Evolutionary conservation across 2,113 vertebrate genomes (phyloP).

Genomic region (Salvator merianae): DNA sequence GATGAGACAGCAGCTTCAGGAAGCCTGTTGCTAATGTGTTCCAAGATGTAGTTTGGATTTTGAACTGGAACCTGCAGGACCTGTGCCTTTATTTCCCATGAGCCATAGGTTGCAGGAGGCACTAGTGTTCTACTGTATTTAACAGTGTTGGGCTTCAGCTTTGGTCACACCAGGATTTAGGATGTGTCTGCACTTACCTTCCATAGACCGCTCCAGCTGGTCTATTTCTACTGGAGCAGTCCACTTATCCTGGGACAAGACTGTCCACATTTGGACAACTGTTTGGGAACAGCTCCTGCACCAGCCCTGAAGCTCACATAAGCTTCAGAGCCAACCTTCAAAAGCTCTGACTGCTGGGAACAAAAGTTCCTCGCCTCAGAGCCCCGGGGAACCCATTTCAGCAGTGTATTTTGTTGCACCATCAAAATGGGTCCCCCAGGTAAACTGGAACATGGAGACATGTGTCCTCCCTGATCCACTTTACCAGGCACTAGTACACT

Average conservation of each 20-base stretch:
- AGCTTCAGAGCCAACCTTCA: not conserved
- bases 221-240: too few relatives aligned
- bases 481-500: too few relatives aligned
- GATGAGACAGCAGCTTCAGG: not conserved
- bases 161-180: not conserved
- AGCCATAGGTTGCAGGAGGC: not conserved
- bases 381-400: too few relatives aligned
- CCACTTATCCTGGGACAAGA: too few relatives aligned
- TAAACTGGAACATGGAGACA: not conserved
- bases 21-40: not conserved
- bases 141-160: not conserved
- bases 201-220: too few relatives aligned
- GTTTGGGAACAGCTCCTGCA: not conserved
- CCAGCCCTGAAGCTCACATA: not conserved
- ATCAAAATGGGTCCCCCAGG: not conserved
- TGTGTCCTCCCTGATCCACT: not conserved
- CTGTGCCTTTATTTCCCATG: not conserved
- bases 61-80: not conserved
- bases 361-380: too few relatives aligned
- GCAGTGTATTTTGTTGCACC: too few relatives aligned
- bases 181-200: too few relatives aligned
- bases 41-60: not conserved
- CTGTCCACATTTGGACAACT: too few relatives aligned
- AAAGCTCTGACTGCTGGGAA: too few relatives aligned
- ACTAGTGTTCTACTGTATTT: not conserved